Evolutionary conservation across 1,140 invertebrate genomes (phyloP).

Genomic region (Paramacrobiotus metropolitanus): DNA sequence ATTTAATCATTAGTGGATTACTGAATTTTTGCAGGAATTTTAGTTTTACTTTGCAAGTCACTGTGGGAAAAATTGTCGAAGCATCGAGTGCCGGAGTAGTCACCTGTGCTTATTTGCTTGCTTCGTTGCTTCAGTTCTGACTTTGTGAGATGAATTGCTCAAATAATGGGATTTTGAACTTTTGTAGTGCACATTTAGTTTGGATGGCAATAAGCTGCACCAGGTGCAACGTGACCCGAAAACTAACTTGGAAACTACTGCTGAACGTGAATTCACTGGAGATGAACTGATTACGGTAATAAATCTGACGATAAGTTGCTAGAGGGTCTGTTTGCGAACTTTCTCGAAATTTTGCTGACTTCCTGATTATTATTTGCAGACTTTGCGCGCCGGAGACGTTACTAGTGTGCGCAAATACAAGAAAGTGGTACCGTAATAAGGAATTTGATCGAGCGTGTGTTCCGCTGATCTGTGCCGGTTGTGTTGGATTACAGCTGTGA

Average conservation of each 20-base stretch:
- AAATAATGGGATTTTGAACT: not conserved
- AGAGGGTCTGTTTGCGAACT: not conserved
- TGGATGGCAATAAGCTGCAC: not conserved
- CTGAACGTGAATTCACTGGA: not conserved
- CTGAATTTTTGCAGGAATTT: not conserved
- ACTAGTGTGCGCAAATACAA: not conserved
- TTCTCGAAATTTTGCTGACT: not conserved
- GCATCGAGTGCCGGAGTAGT: not conserved
- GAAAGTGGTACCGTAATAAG: no score
- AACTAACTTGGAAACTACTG: not conserved
- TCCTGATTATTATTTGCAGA: not conserved
- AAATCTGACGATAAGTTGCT: not conserved
- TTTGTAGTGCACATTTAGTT: not conserved
- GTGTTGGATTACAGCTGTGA: no score
- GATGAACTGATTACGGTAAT: not conserved
- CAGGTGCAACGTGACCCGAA: not conserved
- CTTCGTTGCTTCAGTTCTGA: not conserved
- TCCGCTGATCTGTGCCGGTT: no score
- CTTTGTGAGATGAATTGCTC: not conserved
- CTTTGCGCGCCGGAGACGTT: not conserved
- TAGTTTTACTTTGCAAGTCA: not conserved
- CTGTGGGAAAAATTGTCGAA: not conserved
- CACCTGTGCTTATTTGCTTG: not conserved
- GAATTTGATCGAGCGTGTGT: no score
- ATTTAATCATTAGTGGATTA: no score